A percentile compares a stretch with the other conserved stretches of the same genome.
phyloP scores from a whole-genome alignment of 2,888 invertebrate species.

The Andrena fulva region DNA sequence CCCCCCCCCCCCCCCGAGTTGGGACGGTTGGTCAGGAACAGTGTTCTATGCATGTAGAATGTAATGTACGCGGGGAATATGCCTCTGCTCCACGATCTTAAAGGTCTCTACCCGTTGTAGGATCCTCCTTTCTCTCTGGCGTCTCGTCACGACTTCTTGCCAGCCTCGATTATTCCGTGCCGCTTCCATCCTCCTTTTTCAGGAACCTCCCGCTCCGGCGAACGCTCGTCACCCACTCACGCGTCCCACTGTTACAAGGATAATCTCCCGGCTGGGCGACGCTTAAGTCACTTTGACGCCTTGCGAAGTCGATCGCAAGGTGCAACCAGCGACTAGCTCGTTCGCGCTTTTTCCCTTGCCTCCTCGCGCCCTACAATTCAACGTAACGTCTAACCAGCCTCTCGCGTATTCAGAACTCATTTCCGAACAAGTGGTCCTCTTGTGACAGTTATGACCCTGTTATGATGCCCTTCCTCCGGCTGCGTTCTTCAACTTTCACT shows the following conservation, averaged over 20 bases:
- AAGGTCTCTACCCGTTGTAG: slow-evolving; percentile 78
- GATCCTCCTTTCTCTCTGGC: slow-evolving; percentile 80
- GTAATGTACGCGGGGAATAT: slow-evolving; percentile 44
- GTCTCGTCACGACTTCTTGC: slow-evolving; percentile 78
- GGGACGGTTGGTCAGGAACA: slow-evolving; percentile 50
- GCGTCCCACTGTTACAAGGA: slow-evolving; percentile 32
- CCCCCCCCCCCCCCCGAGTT: slow-evolving; percentile 38
- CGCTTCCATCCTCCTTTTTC: slow-evolving; percentile 60
- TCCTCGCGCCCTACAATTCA: slow-evolving; percentile 11
- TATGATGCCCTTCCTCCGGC: too few species aligned
- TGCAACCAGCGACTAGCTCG: slow-evolving; percentile 17
- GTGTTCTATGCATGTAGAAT: slow-evolving; percentile 54
- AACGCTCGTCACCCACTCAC: slow-evolving; percentile 37
- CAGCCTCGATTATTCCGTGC: slow-evolving; percentile 68
- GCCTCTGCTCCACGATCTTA: slow-evolving; percentile 67
- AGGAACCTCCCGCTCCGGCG: slow-evolving; percentile 36
- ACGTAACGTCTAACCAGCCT: background rate
- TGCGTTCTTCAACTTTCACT: too few species aligned
- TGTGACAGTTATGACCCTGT: background rate
- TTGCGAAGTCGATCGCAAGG: slow-evolving; percentile 38
- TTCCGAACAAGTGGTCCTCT: background rate
- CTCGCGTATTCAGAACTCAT: background rate
- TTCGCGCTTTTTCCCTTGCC: slow-evolving; percentile 36
- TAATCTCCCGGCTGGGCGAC: slow-evolving; percentile 20
- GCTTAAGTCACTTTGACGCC: slow-evolving; percentile 44